These are phyloP conservation scores for Tiliacea citrago DNA, from an alignment of 2,888 invertebrate species.

Conservation along the genomic window DNA sequence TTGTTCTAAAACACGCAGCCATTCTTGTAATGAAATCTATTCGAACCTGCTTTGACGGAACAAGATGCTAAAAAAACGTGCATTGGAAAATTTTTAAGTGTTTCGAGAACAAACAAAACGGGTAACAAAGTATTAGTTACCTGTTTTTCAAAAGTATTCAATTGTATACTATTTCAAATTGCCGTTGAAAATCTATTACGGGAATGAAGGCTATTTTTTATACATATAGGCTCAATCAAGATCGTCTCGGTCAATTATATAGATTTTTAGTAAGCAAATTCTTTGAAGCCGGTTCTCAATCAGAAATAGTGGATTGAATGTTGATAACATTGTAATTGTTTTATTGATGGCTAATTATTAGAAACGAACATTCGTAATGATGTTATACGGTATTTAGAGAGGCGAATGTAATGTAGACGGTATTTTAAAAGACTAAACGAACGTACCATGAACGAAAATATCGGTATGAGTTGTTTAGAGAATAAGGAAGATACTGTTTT, in stretches of 20 bases:
- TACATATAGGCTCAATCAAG: conserved; percentile 68
- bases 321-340: conserved; percentile 65
- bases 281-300: conserved; percentile 66
- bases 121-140: conserved; percentile 43
- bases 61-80: conserved; percentile 40
- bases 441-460: background rate
- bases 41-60: conserved; percentile 58
- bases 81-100: conserved; percentile 53
- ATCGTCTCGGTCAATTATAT: conserved; percentile 66
- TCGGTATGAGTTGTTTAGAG: too few species aligned
- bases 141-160: conserved; percentile 38
- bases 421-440: background rate
- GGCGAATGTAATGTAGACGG: conserved; percentile 26
- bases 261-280: conserved; percentile 67
- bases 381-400: conserved; percentile 60
- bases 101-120: conserved; percentile 61
- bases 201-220: conserved; percentile 65
- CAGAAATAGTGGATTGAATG: conserved; percentile 59
- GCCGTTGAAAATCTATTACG: conserved; percentile 65
- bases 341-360: conserved; percentile 64
- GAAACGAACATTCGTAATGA: conserved; percentile 61
- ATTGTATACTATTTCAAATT: conserved; percentile 67
- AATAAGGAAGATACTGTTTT: too few species aligned
- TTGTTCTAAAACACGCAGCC: conserved; percentile 52
- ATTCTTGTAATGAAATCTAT: conserved; percentile 41